Percentiles rank a stretch among this genome's conserved stretches.
Conservation (phyloP, 2,113 vertebrate genomes). For the Antechinus flavipes region DNA sequence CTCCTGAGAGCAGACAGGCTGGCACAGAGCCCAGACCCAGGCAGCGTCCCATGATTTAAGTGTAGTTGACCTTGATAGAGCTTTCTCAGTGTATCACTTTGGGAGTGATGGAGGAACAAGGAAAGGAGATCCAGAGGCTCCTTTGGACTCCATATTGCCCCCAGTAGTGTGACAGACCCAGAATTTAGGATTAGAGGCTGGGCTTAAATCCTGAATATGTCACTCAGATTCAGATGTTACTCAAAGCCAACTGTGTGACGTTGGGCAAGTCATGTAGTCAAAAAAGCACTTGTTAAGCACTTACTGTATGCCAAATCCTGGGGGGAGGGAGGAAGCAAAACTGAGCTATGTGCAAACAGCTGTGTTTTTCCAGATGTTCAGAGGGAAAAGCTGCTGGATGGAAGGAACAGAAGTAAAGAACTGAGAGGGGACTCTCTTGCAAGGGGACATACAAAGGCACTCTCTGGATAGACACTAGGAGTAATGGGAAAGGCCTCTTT, state of each 20-base stretch:
- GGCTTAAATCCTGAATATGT: not conserved
- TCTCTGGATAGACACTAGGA: not conserved
- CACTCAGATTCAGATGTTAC: not conserved
- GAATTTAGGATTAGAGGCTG: not conserved
- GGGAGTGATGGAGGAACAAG: not conserved
- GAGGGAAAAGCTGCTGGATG: not conserved
- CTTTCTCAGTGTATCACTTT: not conserved
- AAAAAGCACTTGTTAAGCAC: not conserved
- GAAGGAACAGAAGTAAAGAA: not conserved
- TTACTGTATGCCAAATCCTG: not conserved
- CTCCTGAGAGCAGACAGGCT: not conserved
- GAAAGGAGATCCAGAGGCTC: not conserved
- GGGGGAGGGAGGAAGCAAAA: not conserved
- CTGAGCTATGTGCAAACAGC: not conserved
- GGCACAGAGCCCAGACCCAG: not conserved
- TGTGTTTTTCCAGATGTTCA: not conserved
- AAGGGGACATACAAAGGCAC: not conserved
- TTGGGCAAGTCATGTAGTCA: not conserved
- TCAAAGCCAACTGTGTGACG: not conserved
- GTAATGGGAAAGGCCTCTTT: not conserved
- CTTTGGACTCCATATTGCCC: not conserved
- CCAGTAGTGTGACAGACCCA: not conserved
- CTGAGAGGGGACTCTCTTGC: not conserved
- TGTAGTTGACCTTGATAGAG: not conserved
- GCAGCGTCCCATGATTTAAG: not conserved